These are phyloP conservation scores for Saccostrea echinata DNA, from an alignment of 1,140 invertebrate species.

Conservation along the genomic window DNA sequence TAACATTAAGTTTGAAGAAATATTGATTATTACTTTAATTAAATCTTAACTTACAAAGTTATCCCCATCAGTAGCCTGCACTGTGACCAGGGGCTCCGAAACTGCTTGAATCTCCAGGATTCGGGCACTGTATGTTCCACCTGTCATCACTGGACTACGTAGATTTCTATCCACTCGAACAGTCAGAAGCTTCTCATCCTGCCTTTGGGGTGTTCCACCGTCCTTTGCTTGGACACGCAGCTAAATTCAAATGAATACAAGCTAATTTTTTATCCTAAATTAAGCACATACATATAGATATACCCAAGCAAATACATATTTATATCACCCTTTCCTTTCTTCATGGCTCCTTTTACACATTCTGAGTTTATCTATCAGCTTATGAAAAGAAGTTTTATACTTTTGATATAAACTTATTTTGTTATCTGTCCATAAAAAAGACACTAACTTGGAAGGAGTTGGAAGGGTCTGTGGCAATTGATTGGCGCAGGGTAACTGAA, in stretches of 20 bases:
- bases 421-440: not conserved
- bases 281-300: too few relatives aligned
- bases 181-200: conserved; percentile 52
- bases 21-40: too few relatives aligned
- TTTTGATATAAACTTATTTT: not conserved
- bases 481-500: conserved; percentile 50
- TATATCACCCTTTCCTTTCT: too few relatives aligned
- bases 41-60: conserved; percentile 51
- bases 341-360: not conserved
- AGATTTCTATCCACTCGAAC: conserved; percentile 56
- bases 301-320: too few relatives aligned
- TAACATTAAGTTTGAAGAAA: too few relatives aligned
- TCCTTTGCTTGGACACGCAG: conserved; percentile 57
- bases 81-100: conserved; percentile 61
- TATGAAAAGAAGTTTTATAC: not conserved
- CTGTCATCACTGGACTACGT: conserved; percentile 80
- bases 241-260: not conserved
- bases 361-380: not conserved
- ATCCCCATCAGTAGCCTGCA: conserved; percentile 83
- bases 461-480: conserved; percentile 49
- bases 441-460: conserved; percentile 62
- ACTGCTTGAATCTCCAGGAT: conserved; percentile 87
- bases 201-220: conserved; percentile 57
- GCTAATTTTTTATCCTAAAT: too few relatives aligned
- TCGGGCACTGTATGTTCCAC: conserved; percentile 87